Percentiles rank a stretch among this genome's conserved stretches.
phyloP scores from a whole-genome alignment of 2,797 vertebrate genomes.

The Micromesistius poutassou region DNA sequence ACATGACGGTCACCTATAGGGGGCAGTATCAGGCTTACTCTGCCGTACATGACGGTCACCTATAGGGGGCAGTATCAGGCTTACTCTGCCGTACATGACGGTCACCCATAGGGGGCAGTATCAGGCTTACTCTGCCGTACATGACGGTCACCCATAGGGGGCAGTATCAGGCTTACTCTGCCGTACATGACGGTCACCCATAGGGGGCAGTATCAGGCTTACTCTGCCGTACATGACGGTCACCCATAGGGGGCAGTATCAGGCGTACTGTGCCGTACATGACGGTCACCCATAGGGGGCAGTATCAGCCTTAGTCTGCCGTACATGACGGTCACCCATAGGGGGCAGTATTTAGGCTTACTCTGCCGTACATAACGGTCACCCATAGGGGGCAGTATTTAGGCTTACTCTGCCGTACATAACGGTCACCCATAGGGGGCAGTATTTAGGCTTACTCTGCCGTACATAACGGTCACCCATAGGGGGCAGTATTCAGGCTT shows the following conservation, averaged over 20 bases:
- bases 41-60: neutral
- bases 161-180: neutral
- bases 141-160: neutral
- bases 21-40: neutral
- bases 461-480: too few species aligned
- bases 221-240: neutral
- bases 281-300: neutral
- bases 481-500: too few species aligned
- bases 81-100: neutral
- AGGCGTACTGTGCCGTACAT: neutral
- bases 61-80: neutral
- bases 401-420: neutral
- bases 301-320: neutral
- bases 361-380: neutral
- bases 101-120: neutral
- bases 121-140: neutral
- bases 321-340: neutral
- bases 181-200: neutral
- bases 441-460: too few species aligned
- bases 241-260: neutral
- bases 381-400: neutral
- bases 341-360: neutral
- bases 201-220: neutral
- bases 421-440: too few species aligned
- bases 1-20: neutral